Conservation (phyloP, 2,888 invertebrate genomes). For the Autographa gamma region DNA sequence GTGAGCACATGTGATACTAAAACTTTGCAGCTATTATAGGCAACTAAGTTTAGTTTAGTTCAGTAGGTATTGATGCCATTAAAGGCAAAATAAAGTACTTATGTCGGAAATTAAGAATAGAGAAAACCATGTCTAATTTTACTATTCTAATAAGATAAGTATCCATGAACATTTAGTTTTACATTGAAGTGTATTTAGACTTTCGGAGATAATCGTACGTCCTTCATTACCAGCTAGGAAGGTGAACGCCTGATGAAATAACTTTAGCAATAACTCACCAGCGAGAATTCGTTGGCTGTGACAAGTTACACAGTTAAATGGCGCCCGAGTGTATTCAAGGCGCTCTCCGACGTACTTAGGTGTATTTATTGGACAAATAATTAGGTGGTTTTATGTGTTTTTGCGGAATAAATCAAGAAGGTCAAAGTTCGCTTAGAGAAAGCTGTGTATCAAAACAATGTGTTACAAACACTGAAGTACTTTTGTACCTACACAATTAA, state of each 20-base stretch:
- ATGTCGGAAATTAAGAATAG: no score
- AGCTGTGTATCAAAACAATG: background rate
- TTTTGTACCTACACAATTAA: background rate
- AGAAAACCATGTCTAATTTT: background rate
- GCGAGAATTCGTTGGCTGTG: conserved; percentile 34
- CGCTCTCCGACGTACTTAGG: background rate
- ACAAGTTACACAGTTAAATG: conserved; percentile 30
- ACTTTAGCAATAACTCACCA: conserved; percentile 55
- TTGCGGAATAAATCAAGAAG: background rate
- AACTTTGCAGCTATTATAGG: no score
- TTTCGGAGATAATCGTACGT: conserved; percentile 1
- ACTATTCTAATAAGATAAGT: background rate
- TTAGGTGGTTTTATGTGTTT: background rate
- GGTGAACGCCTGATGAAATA: conserved; percentile 56
- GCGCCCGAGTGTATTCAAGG: conserved; percentile 2
- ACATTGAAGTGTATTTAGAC: conserved; percentile 5
- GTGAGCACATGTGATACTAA: no score
- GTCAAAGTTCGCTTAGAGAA: background rate
- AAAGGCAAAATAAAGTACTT: no score
- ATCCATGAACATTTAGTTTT: conserved; percentile 10
- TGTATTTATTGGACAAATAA: conserved; percentile 2
- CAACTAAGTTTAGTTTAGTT: no score
- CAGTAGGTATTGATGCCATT: no score
- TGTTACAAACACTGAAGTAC: background rate
- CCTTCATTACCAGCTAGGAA: conserved; percentile 10